Base-by-base conservation (phyloP, 1,140 invertebrate species). In the Meloidogyne chitwoodi region DNA sequence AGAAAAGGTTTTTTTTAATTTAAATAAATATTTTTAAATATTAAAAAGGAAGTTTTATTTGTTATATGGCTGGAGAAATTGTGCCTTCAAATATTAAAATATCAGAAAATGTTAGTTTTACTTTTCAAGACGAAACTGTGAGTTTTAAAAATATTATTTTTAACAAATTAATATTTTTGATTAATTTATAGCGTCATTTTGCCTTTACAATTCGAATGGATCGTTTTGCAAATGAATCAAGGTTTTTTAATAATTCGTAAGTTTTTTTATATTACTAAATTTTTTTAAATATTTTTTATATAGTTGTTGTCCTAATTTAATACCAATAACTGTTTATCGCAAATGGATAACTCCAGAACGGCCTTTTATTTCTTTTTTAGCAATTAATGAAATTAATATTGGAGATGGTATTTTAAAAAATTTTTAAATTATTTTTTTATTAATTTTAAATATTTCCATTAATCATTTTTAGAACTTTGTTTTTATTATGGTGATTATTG, bases 401-500 rank as follows among this genome's bases (percentile, higher is more conserved):
- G 68, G 68, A 19, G 68, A 70, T 22, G 68, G 68, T 70, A 38
- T 6, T 38, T 66, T 38, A 22, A 24, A 27, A 16, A 65, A 19
- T n/a, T n/a, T 66, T 16, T 38, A n/a, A 67, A 14, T 48, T 14
- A 0, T 24, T 44, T 26, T 6, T 6, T 31, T 8, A 56, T 56
- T n/a, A 56, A 56, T 8, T 44, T 24, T 38, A 48, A 26, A 41
- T 69, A 14, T 6, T 16, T 16, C 4, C 4, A 5, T 67, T 67
- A 8, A 27, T 34, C 22, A 2, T 48, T 38, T 44, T 22, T 29
- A 70, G 68, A 70, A 70, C 38, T 70, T n/a, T 44, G 12, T 61
- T 61, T 56, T 41, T 70, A 70, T 61, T 70, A 70, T 61, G 68
- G 68, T 61, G 68, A 70, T 31, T 61, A 61, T 41, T 70, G 68